Conservation (phyloP, 1,140 invertebrate genomes). For the Trinorchestia longiramus region DNA sequence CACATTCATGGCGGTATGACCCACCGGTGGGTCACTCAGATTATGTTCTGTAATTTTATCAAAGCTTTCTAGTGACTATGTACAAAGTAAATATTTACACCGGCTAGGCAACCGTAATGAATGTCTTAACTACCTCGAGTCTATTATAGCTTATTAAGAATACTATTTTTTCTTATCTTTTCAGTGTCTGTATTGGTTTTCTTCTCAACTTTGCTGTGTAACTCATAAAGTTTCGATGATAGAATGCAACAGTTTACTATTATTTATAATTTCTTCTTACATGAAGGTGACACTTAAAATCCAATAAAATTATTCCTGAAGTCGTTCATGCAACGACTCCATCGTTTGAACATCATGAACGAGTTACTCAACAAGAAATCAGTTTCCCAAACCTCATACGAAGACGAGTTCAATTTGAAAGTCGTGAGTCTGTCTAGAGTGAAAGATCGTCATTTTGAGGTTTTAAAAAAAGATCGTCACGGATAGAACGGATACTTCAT, state of each 20-base stretch:
- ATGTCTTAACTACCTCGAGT: too few relatives aligned
- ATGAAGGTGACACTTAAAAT: background rate
- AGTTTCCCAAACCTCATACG: background rate
- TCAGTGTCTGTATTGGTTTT: background rate
- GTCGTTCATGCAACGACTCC: background rate
- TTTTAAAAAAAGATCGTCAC: background rate
- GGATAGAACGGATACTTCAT: conserved; percentile 4
- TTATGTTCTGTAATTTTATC: too few relatives aligned
- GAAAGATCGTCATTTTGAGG: background rate
- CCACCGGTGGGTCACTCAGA: too few relatives aligned
- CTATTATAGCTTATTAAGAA: too few relatives aligned
- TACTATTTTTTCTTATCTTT: background rate
- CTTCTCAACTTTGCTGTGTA: background rate
- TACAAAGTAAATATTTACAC: too few relatives aligned
- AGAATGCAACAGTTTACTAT: background rate
- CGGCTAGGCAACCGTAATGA: too few relatives aligned
- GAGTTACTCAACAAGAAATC: background rate
- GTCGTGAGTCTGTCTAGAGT: background rate
- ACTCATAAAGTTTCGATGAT: background rate
- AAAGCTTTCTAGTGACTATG: too few relatives aligned
- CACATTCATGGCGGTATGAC: too few relatives aligned
- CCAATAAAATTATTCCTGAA: background rate
- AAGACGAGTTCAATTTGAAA: background rate
- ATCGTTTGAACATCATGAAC: background rate
- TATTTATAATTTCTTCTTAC: background rate